A percentile compares a stretch with the other conserved stretches of the same genome.
These are phyloP conservation scores for Cephalopachus bancanus DNA, from an alignment of 2,797 vertebrate species.

Conservation along the genomic window DNA sequence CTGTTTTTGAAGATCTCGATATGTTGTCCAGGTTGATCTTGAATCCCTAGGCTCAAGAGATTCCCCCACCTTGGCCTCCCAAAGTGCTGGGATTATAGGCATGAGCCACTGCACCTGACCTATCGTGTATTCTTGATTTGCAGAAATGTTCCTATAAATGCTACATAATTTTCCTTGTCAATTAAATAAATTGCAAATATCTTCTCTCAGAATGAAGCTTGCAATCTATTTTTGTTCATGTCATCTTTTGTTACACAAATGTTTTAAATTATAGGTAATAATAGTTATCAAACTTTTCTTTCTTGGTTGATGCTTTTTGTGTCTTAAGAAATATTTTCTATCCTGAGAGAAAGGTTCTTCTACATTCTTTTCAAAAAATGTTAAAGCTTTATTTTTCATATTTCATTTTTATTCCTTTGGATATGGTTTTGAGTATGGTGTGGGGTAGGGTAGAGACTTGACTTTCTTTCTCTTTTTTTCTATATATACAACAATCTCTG, in stretches of 20 bases:
- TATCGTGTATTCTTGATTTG: not conserved
- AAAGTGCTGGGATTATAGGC: too few relatives aligned
- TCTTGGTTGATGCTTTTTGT: slow-evolving; percentile 18
- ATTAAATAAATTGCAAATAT: slow-evolving; percentile 26
- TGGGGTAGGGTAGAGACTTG: not conserved
- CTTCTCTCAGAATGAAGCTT: not conserved
- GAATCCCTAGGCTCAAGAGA: too few relatives aligned
- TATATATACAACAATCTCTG: not conserved
- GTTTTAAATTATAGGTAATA: slow-evolving; percentile 14
- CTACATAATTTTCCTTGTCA: not conserved
- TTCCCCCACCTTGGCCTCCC: too few relatives aligned
- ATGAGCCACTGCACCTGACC: too few relatives aligned
- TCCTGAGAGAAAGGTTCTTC: slow-evolving; percentile 24
- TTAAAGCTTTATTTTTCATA: slow-evolving; percentile 15
- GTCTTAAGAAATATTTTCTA: not conserved
- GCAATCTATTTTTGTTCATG: not conserved
- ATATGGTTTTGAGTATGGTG: not conserved
- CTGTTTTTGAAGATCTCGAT: too few relatives aligned
- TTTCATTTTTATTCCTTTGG: slow-evolving; percentile 17
- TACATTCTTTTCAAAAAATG: slow-evolving; percentile 49
- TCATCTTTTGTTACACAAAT: not conserved
- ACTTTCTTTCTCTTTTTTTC: not conserved
- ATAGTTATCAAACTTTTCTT: slow-evolving; percentile 23
- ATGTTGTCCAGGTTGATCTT: too few relatives aligned
- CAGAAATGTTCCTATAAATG: slow-evolving; percentile 49